Evolutionary conservation across 2,797 vertebrate species (phyloP).

Genomic region (Dryobates pubescens): DNA sequence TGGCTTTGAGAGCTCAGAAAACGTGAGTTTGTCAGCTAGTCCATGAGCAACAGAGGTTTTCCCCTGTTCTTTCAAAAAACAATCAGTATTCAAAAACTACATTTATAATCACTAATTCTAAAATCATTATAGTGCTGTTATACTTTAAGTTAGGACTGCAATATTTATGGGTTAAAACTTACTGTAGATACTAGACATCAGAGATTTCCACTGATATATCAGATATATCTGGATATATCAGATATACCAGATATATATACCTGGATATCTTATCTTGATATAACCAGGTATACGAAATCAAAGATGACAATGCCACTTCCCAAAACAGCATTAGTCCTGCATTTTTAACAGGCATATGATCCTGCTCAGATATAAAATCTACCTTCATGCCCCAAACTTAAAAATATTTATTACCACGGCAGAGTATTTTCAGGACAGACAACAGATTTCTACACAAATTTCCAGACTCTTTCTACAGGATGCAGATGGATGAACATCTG

Average conservation of each 20-base stretch:
- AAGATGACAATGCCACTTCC: not conserved
- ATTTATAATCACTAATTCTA: not conserved
- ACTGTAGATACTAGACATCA: not conserved
- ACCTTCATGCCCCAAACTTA: not conserved
- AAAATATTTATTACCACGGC: not conserved
- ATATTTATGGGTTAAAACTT: not conserved
- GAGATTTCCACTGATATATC: not conserved
- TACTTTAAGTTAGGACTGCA: not conserved
- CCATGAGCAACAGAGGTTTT: accelerated
- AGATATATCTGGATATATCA: not conserved
- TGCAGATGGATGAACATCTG: not conserved
- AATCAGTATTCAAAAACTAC: not conserved
- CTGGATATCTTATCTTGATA: not conserved
- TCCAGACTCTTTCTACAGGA: not conserved
- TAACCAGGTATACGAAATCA: not conserved
- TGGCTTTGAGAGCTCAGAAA: not conserved
- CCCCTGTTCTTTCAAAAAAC: not conserved
- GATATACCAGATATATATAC: not conserved
- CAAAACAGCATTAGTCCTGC: not conserved
- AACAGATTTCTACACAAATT: not conserved
- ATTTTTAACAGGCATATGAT: not conserved
- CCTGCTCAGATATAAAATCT: not conserved
- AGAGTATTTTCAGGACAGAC: not conserved
- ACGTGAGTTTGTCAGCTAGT: not conserved
- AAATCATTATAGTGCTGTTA: not conserved